phyloP scores from a whole-genome alignment of 2,888 invertebrate genomes.

The Anthrax anthrax region DNA sequence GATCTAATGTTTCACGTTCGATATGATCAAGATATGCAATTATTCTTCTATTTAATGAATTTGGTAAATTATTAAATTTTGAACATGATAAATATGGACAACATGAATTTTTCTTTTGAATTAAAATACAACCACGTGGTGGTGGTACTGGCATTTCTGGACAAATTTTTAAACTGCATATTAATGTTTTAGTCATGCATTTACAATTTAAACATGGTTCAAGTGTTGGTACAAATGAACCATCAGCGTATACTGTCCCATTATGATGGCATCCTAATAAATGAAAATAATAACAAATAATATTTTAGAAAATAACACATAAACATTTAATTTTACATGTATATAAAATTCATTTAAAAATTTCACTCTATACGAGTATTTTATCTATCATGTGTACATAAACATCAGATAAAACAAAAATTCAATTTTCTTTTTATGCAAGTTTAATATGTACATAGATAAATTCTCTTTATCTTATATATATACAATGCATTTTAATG shows the following conservation, averaged over 20 bases:
- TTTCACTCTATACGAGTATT: too few relatives aligned
- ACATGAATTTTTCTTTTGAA: constrained; percentile 53
- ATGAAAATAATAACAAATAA: too few relatives aligned
- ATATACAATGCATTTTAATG: too few relatives aligned
- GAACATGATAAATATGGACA: constrained; percentile 67
- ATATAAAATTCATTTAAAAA: too few relatives aligned
- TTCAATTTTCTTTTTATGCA: too few relatives aligned
- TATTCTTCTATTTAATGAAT: constrained; percentile 26
- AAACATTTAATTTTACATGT: too few relatives aligned
- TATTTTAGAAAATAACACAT: too few relatives aligned
- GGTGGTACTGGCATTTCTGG: constrained; percentile 59
- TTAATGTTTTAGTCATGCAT: constrained; percentile 54
- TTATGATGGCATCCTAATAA: constrained; percentile 55
- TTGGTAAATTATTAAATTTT: constrained; percentile 36
- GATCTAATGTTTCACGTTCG: constrained; percentile 29
- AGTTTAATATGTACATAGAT: too few relatives aligned
- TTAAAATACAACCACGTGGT: constrained; percentile 55
- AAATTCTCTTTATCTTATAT: too few relatives aligned
- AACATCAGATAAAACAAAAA: too few relatives aligned
- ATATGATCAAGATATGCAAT: constrained; percentile 30
- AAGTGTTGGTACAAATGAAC: constrained; percentile 47
- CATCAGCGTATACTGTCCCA: constrained; percentile 50
- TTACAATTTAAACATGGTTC: constrained; percentile 68
- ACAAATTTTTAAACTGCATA: constrained; percentile 66
- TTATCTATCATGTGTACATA: too few relatives aligned